These are phyloP conservation scores for human DNA, from an alignment of 2,113 vertebrate genomes.

Conservation along the genomic window DNA sequence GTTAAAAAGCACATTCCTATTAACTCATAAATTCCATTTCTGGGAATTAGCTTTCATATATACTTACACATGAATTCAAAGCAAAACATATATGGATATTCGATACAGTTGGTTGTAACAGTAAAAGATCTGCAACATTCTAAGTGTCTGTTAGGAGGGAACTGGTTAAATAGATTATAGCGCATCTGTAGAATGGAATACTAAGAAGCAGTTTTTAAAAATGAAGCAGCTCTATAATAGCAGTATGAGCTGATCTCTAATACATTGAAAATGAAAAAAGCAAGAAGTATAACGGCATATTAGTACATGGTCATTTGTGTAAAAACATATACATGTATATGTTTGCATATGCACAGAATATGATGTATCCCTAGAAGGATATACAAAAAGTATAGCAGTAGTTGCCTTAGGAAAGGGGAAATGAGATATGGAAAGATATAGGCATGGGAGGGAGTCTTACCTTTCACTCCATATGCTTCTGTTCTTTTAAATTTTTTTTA, in stretches of 20 bases:
- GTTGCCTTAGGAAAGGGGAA: background rate
- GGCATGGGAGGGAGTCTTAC: background rate
- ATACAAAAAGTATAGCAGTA: background rate
- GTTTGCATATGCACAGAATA: background rate
- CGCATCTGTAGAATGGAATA: background rate
- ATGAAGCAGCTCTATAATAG: background rate
- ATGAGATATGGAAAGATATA: background rate
- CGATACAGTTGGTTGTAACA: background rate
- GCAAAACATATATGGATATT: background rate
- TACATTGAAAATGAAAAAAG: background rate
- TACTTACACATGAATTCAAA: background rate
- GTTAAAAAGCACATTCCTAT: background rate
- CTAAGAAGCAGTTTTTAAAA: background rate
- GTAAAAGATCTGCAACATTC: background rate
- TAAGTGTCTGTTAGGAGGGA: background rate
- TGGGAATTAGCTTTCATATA: background rate
- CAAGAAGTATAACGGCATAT: background rate
- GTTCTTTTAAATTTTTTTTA: slow-evolving; percentile 2
- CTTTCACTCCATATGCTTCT: background rate
- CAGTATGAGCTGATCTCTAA: background rate
- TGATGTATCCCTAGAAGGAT: background rate
- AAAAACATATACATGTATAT: background rate
- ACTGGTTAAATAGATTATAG: background rate
- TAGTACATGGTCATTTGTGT: background rate
- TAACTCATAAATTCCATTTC: background rate